Evolutionary conservation across 2,888 invertebrate species (phyloP).

Genomic region (Diadromus collaris): DNA sequence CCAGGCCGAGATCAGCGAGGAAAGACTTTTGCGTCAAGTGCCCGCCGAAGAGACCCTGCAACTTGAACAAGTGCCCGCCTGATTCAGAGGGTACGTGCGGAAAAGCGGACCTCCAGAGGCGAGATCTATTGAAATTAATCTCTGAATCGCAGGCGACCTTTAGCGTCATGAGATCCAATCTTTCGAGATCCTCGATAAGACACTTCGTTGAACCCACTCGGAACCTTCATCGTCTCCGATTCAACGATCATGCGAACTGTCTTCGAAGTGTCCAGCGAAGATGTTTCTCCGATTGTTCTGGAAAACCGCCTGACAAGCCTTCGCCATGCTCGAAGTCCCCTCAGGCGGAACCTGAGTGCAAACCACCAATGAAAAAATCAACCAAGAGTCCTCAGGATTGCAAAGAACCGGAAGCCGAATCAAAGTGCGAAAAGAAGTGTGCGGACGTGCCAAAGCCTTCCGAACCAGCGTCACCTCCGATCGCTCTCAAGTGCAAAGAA

Average conservation of each 20-base stretch:
- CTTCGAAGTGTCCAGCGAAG: slow-evolving; percentile 7
- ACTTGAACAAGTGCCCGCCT: slow-evolving; percentile 68
- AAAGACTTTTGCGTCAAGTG: slow-evolving; percentile 75
- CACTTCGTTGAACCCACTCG: slow-evolving; percentile 6
- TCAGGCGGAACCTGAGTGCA: background rate
- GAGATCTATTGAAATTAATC: slow-evolving; percentile 60
- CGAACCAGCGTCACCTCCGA: slow-evolving; percentile 7
- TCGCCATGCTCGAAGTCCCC: background rate
- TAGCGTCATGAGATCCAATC: slow-evolving; percentile 23
- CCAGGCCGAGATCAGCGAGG: slow-evolving; percentile 66
- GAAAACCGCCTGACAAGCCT: slow-evolving; percentile 17
- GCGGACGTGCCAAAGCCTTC: slow-evolving; percentile 11
- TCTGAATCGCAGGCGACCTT: slow-evolving; percentile 63
- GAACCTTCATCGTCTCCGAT: slow-evolving; percentile 11
- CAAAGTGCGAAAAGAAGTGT: slow-evolving; percentile 10
- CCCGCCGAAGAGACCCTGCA: slow-evolving; percentile 74
- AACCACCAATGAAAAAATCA: background rate
- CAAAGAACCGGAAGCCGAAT: slow-evolving; percentile 5
- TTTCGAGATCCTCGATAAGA: background rate
- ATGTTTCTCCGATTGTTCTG: slow-evolving; percentile 31
- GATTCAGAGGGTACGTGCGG: slow-evolving; percentile 75
- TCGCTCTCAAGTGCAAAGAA: slow-evolving; percentile 16
- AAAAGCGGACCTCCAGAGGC: slow-evolving; percentile 34
- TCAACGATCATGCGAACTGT: background rate
- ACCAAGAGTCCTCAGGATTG: background rate